Percentiles rank a stretch among this genome's conserved stretches.
These are phyloP conservation scores for Thripadectes ignobilis DNA, from an alignment of 2,797 vertebrate species.

Conservation along the genomic window DNA sequence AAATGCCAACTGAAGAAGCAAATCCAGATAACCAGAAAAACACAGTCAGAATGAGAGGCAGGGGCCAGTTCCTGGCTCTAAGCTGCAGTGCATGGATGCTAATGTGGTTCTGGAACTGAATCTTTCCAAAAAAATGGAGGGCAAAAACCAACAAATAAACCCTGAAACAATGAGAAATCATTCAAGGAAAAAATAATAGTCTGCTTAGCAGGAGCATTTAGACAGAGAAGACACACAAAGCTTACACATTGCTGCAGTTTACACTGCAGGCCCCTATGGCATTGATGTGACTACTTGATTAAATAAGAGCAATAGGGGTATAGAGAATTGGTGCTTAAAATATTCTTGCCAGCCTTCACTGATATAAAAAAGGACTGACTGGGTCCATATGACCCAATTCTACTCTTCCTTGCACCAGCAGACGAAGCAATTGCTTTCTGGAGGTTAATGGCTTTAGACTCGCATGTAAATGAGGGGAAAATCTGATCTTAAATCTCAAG, in stretches of 20 bases:
- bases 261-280: background rate
- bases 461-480: constrained; percentile 36
- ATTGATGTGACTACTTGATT: background rate
- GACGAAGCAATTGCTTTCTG: background rate
- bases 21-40: background rate
- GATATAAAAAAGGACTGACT: background rate
- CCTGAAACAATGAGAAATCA: background rate
- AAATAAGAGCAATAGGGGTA: background rate
- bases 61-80: background rate
- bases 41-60: background rate
- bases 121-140: background rate
- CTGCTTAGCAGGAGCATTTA: background rate
- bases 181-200: background rate
- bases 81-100: background rate
- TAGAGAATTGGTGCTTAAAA: background rate
- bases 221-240: background rate
- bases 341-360: background rate
- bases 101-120: background rate
- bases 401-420: constrained; percentile 4
- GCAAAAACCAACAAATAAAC: background rate
- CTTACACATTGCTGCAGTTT: background rate
- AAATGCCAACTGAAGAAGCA: background rate
- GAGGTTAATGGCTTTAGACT: constrained; percentile 51
- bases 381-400: constrained; percentile 27
- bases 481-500: constrained; percentile 42